These are phyloP conservation scores for Scaptomyza flava DNA, from an alignment of 2,888 invertebrate species.

Conservation along the genomic window DNA sequence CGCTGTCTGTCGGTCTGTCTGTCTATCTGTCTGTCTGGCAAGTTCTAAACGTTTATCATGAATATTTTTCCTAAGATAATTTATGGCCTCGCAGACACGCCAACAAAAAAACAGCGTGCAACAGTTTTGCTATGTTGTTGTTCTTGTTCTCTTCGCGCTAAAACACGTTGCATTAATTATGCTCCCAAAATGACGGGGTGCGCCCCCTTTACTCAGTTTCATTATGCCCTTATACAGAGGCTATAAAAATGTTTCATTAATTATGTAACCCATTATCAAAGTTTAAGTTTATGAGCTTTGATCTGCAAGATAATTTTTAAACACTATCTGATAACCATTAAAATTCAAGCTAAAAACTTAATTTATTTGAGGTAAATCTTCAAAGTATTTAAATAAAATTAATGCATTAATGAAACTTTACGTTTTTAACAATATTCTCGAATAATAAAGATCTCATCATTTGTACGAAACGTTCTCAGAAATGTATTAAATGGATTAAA, in stretches of 20 bases:
- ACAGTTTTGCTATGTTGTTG: slow-evolving; percentile 34
- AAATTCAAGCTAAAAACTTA: neutral
- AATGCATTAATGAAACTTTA: too few relatives aligned
- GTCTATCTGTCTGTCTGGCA: slow-evolving; percentile 54
- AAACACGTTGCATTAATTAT: slow-evolving; percentile 68
- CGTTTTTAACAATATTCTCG: too few relatives aligned
- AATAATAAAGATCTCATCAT: too few relatives aligned
- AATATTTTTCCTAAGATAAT: slow-evolving; percentile 70
- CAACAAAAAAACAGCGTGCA: slow-evolving; percentile 33
- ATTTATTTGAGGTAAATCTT: too few relatives aligned
- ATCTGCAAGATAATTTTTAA: neutral
- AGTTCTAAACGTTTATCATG: slow-evolving; percentile 64
- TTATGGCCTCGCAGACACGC: slow-evolving; percentile 58
- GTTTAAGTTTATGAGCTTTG: neutral
- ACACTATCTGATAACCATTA: neutral
- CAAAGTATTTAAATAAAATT: too few relatives aligned
- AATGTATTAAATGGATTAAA: too few relatives aligned
- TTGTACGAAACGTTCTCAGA: too few relatives aligned
- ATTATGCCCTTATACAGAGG: neutral
- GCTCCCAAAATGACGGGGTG: slow-evolving; percentile 55
- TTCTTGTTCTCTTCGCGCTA: slow-evolving; percentile 50
- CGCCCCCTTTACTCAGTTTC: neutral
- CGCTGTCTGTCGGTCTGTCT: slow-evolving; percentile 7
- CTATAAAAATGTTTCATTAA: neutral
- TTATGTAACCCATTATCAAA: neutral